Evolutionary conservation across 2,888 invertebrate genomes (phyloP).

Genomic region (Ophion ellenae): DNA sequence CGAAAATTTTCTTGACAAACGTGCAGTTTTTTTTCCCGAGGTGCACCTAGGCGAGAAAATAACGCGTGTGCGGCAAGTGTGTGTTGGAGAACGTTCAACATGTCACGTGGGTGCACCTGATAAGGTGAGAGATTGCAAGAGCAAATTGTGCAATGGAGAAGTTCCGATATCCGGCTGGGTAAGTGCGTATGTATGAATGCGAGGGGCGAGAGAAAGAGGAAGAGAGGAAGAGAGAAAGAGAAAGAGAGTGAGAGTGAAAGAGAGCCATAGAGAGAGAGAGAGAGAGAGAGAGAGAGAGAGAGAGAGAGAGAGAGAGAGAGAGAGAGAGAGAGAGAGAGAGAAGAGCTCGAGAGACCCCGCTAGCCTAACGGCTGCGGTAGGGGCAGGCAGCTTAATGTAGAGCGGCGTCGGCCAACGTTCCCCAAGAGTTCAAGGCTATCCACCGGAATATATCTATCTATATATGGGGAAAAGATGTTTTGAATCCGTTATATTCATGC

Average conservation of each 20-base stretch:
- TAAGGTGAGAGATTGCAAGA: constrained; percentile 45
- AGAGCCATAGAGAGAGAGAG: constrained; percentile 56
- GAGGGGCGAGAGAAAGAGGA: constrained; percentile 40
- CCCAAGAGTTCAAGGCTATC: constrained; percentile 81
- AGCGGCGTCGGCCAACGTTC: constrained; percentile 75
- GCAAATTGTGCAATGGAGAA: constrained; percentile 62
- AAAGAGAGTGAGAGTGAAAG: no score
- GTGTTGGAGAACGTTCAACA: background rate
- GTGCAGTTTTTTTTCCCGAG: background rate
- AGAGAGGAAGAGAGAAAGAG: constrained; percentile 62
- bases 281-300: constrained; percentile 65
- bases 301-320: constrained; percentile 51
- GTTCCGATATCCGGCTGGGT: constrained; percentile 52
- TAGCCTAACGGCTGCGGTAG: constrained; percentile 61
- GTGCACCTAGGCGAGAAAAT: background rate
- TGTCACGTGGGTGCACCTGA: constrained; percentile 10
- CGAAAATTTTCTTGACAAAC: background rate
- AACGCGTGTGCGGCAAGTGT: background rate
- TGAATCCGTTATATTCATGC: background rate
- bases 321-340: constrained; percentile 65
- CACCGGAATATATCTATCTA: constrained; percentile 65
- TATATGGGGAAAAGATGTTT: background rate
- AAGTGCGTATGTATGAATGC: constrained; percentile 62
- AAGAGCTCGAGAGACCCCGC: constrained; percentile 47
- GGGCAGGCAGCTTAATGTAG: constrained; percentile 66